A percentile compares a stretch with the other conserved stretches of the same genome.
phyloP scores from a whole-genome alignment of 2,797 vertebrate genomes.

The Phrynocephalus vlangalii region DNA sequence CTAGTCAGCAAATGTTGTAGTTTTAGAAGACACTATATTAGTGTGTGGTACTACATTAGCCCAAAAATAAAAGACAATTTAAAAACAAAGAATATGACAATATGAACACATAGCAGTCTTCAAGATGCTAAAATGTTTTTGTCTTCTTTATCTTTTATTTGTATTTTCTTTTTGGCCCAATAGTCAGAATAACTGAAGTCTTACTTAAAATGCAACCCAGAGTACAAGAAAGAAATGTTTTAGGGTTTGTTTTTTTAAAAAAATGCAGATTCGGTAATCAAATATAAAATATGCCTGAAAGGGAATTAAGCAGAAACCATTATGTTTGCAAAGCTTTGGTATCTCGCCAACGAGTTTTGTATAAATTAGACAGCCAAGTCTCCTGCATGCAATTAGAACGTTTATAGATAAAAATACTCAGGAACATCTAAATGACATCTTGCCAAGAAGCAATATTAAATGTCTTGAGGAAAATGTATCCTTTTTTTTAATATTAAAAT shows the following conservation, averaged over 20 bases:
- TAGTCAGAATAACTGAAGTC: not conserved
- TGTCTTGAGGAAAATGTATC: conserved; percentile 50
- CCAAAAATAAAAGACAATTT: no score
- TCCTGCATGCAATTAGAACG: conserved; percentile 52
- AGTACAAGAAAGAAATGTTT: not conserved
- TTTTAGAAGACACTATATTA: no score
- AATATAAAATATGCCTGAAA: not conserved
- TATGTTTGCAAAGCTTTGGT: conserved; percentile 40
- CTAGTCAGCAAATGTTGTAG: not conserved
- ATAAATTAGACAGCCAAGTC: conserved; percentile 51
- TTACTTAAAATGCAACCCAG: conserved; percentile 5
- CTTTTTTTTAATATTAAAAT: conserved; percentile 59
- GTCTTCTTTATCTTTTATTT: no score
- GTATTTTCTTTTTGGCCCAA: no score
- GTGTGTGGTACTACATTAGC: no score
- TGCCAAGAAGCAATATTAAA: conserved; percentile 57
- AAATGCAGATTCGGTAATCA: not conserved
- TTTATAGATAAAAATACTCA: conserved; percentile 64
- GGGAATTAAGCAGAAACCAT: conserved; percentile 26
- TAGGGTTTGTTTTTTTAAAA: not conserved
- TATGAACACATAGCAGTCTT: no score
- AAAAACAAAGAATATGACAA: no score
- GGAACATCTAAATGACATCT: conserved; percentile 69
- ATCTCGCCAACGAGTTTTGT: conserved; percentile 41
- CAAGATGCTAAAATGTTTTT: no score